These are phyloP conservation scores for Drosophila cognata DNA, from an alignment of 2,888 invertebrate genomes.

Conservation along the genomic window DNA sequence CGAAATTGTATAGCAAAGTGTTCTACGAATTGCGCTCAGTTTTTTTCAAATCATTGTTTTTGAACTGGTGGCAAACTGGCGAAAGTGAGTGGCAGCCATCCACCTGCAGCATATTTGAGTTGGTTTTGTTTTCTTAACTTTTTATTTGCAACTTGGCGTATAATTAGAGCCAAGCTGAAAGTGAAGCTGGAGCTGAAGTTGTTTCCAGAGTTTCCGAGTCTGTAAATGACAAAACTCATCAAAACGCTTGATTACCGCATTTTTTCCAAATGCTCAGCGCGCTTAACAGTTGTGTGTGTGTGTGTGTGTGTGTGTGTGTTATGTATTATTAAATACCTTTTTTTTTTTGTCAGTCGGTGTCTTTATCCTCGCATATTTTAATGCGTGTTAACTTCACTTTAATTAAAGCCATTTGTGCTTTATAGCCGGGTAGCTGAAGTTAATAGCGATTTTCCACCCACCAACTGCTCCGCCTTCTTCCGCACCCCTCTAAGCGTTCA, in stretches of 20 bases:
- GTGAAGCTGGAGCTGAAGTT: slow-evolving; percentile 39
- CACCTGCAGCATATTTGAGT: slow-evolving; percentile 35
- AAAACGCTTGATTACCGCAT: slow-evolving; percentile 67
- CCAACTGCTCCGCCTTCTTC: neutral
- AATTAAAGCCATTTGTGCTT: slow-evolving; percentile 70
- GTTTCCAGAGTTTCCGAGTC: neutral
- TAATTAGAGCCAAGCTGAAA: slow-evolving; percentile 47
- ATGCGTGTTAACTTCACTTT: slow-evolving; percentile 76
- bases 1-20: slow-evolving; percentile 42
- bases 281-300: slow-evolving; percentile 1
- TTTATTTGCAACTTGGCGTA: slow-evolving; percentile 37
- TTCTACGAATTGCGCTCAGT: slow-evolving; percentile 42
- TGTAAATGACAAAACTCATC: slow-evolving; percentile 40
- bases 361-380: slow-evolving; percentile 58
- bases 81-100: slow-evolving; percentile 62
- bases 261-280: slow-evolving; percentile 35
- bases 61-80: slow-evolving; percentile 26
- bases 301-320: slow-evolving; percentile 21
- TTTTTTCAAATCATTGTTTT: slow-evolving; percentile 6
- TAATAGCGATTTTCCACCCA: slow-evolving; percentile 32
- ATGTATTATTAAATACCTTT: slow-evolving; percentile 42
- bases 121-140: slow-evolving; percentile 2
- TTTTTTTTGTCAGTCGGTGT: slow-evolving; percentile 13
- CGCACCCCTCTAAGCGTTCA: slow-evolving; percentile 40
- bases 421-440: slow-evolving; percentile 19